Conservation (phyloP, 1,140 invertebrate genomes). For the Drosophila malerkotliana region DNA sequence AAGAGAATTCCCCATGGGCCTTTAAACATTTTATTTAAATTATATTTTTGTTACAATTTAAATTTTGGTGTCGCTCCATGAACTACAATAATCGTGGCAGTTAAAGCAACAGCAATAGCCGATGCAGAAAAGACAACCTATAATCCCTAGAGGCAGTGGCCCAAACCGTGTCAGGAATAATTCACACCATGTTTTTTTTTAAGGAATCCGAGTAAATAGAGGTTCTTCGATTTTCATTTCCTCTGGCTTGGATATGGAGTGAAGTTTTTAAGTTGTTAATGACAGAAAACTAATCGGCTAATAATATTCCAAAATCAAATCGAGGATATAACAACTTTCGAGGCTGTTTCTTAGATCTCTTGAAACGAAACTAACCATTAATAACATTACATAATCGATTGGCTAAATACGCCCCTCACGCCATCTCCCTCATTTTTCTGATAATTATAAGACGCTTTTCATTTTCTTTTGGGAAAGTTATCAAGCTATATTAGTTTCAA, state of each 20-base stretch:
- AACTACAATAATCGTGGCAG: background rate
- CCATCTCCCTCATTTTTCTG: background rate
- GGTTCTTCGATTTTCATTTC: background rate
- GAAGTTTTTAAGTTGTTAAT: background rate
- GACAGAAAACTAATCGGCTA: background rate
- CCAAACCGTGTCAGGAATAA: background rate
- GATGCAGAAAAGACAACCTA: background rate
- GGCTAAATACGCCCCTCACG: constrained; percentile 46
- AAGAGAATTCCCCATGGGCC: background rate
- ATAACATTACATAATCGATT: constrained; percentile 61
- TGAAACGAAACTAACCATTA: constrained; percentile 41
- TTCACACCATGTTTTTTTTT: background rate
- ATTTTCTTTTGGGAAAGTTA: constrained; percentile 80
- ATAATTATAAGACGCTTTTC: constrained; percentile 65
- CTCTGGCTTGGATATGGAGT: background rate
- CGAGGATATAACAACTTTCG: too few species aligned
- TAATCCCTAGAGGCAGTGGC: background rate
- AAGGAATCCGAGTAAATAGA: background rate
- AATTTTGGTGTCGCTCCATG: background rate
- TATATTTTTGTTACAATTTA: background rate
- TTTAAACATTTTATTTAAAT: background rate
- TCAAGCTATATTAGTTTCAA: constrained; percentile 68
- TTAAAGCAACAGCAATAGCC: constrained; percentile 27
- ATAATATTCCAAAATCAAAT: too few species aligned
- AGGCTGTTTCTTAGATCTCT: background rate